A percentile compares a stretch with the other conserved stretches of the same genome.
phyloP scores from a whole-genome alignment of 2,888 invertebrate species.

The Norana najaformis region DNA sequence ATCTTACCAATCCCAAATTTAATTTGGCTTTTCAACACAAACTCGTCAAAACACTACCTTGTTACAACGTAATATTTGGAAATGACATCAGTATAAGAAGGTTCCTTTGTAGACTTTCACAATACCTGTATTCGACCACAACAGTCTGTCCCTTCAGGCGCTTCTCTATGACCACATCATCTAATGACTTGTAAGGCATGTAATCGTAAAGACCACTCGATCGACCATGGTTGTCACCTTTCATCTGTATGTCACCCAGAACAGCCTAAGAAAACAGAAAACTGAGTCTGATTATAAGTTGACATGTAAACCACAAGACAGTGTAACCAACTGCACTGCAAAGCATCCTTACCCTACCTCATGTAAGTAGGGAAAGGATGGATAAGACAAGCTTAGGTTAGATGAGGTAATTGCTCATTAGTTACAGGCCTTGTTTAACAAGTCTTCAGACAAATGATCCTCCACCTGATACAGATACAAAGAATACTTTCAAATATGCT shows the following conservation, averaged over 20 bases:
- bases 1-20: not conserved
- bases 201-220: not conserved
- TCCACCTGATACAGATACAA: not conserved
- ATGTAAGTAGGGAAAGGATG: not conserved
- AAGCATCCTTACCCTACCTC: too few species aligned
- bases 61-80: not conserved
- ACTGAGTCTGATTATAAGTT: too few species aligned
- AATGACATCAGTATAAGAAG: not conserved
- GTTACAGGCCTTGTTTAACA: not conserved
- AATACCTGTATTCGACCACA: slow-evolving; percentile 30
- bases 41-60: not conserved
- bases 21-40: not conserved
- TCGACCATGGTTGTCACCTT: not conserved
- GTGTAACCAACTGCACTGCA: not conserved
- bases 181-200: not conserved
- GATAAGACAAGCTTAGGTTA: not conserved
- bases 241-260: slow-evolving; percentile 8
- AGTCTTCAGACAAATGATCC: not conserved
- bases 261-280: slow-evolving; percentile 22
- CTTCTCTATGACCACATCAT: not conserved
- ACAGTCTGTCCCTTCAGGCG: slow-evolving; percentile 19
- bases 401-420: not conserved
- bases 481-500: not conserved
- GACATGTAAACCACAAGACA: not conserved
- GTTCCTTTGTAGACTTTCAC: not conserved